Evolutionary conservation across 2,797 vertebrate genomes (phyloP).

Genomic region (Echiichthys vipera): DNA sequence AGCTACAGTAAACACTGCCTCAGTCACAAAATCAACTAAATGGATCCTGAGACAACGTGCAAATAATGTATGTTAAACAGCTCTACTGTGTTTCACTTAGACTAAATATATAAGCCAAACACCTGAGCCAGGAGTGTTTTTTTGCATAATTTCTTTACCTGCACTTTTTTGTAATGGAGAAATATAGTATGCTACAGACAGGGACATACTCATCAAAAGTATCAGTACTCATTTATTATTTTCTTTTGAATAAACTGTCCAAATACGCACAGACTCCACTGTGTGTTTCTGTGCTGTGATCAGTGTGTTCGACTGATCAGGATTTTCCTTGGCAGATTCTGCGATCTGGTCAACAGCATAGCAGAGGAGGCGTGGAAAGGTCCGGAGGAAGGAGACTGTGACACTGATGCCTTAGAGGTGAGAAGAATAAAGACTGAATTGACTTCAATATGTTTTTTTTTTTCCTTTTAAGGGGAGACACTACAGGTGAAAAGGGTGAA

Average conservation of each 20-base stretch:
- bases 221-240: background rate
- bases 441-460: too few species aligned
- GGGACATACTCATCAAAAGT: background rate
- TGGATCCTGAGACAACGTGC: too few species aligned
- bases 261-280: background rate
- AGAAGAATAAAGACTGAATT: constrained; percentile 4
- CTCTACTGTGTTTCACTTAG: background rate
- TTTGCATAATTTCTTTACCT: background rate
- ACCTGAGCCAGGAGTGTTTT: too few species aligned
- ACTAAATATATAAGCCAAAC: background rate
- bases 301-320: too few species aligned
- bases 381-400: constrained; percentile 93
- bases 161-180: background rate
- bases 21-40: constrained; percentile 9
- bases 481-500: too few species aligned
- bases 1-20: constrained; percentile 23
- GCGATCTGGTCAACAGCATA: constrained; percentile 95
- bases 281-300: background rate
- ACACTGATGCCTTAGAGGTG: constrained; percentile 94
- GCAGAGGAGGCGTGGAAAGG: constrained; percentile 92
- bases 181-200: background rate
- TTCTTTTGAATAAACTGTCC: background rate
- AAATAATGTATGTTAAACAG: background rate
- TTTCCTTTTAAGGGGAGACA: too few species aligned
- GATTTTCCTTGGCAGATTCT: constrained; percentile 86